Evolutionary conservation across 2,113 vertebrate genomes (phyloP), one percentile per base, ranked within the genome.

Genomic region (Rhegmatorhina hoffmannsi): DNA sequence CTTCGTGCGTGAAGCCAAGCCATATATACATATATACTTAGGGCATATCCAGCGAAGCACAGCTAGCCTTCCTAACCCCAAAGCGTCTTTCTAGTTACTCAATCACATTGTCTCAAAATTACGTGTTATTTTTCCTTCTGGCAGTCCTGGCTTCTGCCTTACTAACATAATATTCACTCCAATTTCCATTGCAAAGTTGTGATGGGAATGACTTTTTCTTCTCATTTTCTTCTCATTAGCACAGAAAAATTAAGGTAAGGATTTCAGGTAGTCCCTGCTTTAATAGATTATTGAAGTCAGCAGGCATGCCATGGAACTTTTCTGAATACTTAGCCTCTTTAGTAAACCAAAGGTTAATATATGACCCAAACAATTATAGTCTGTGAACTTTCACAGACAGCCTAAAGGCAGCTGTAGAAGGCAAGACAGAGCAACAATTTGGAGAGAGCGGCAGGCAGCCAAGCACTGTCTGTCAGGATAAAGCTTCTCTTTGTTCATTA

Each of bases 401-500:
- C 62, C 90, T 87, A 44, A 67, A 67, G 94, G 79, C 55, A 93
- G 59, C 70, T 91, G 38, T 18, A 56, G 36, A 68, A 87, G 69
- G 44, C 34, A 86, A 76, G 38, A 85, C n/a, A 52, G 49, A 73
- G 50, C 7, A 88, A 55, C n/a, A 49, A 92, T 76, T 81, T 89
- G 50, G 76, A 81, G 91, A 91, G 62, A 89, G 56, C 69, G 90
- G 40, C 64, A 91, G 62, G 76, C 79, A 91, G 50, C 68, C 68
- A 90, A 89, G 58, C 50, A 52, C 59, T 58, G 55, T 55, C 60
- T 74, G 68, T 47, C 40, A 92, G 59, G 53, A 79, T 77, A 84
- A 88, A 96, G 44, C 59, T 75, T 64, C 92, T 66, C 47, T 82
- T 70, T 31, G 53, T 69, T 95, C 67, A 74, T 94, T 83, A 92